Evolutionary conservation across 2,888 invertebrate genomes (phyloP).

Genomic region (Asteroscopus sphinx): DNA sequence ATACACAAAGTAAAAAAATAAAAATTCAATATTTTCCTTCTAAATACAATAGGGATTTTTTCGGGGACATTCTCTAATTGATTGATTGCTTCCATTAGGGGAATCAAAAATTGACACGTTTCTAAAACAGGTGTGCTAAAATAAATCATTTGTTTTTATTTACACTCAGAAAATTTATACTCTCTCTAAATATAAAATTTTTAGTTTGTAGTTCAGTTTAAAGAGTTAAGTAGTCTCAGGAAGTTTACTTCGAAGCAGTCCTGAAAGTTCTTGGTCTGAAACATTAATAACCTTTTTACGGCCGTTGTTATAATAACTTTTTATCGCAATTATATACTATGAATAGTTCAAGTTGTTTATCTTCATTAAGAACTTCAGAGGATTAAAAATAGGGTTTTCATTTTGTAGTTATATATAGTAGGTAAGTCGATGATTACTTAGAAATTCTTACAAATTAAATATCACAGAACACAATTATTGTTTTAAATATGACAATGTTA

Average conservation of each 20-base stretch:
- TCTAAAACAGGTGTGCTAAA: constrained; percentile 27
- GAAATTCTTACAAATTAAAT: no score
- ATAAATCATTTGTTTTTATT: constrained; percentile 17
- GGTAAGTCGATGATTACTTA: no score
- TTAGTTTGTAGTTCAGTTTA: constrained; percentile 39
- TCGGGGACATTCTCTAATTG: constrained; percentile 22
- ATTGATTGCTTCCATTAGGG: constrained; percentile 37
- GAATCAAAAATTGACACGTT: constrained; percentile 26
- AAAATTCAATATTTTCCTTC: constrained; percentile 26
- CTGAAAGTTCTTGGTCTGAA: constrained; percentile 58
- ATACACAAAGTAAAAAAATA: constrained; percentile 18
- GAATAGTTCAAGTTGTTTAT: constrained; percentile 21
- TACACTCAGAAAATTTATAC: constrained; percentile 12
- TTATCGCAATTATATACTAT: constrained; percentile 43
- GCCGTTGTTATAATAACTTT: constrained; percentile 45
- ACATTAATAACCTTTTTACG: constrained; percentile 64
- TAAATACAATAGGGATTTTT: constrained; percentile 20
- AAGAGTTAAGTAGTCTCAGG: constrained; percentile 49
- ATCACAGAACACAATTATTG: no score
- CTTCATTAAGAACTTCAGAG: constrained; percentile 5
- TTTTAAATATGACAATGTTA: no score
- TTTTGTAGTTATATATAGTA: no score
- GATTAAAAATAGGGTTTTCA: constrained; percentile 1
- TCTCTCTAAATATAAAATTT: constrained; percentile 40
- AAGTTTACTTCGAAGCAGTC: constrained; percentile 58